Evolutionary conservation across 2,113 vertebrate species (phyloP).

Genomic region (Lasiurus cinereus): DNA sequence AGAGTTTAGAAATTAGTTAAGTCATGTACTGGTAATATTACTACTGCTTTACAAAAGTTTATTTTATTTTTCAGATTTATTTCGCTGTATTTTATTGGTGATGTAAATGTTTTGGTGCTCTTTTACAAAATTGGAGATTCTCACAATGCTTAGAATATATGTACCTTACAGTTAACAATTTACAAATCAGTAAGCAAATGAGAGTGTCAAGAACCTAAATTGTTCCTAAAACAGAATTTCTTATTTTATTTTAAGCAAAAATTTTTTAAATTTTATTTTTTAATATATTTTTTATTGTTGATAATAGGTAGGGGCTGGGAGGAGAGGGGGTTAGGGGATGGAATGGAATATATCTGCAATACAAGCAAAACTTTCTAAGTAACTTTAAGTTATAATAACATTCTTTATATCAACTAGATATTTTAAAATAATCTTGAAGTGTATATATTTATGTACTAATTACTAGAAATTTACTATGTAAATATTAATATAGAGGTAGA

Average conservation of each 20-base stretch:
- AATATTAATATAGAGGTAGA: constrained; percentile 67
- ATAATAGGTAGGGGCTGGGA: too few relatives aligned
- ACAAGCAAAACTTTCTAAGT: constrained; percentile 19
- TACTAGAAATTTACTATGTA: constrained; percentile 51
- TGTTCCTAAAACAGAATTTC: constrained; percentile 33
- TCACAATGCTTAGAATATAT: constrained; percentile 36
- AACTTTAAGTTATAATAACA: constrained; percentile 55
- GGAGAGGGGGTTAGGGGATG: too few relatives aligned
- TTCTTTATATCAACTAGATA: neutral
- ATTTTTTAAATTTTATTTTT: too few relatives aligned
- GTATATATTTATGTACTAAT: neutral
- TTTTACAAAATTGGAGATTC: constrained; percentile 11
- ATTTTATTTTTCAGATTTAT: constrained; percentile 38
- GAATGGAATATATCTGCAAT: too few relatives aligned
- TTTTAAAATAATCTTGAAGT: constrained; percentile 52
- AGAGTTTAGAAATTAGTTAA: constrained; percentile 14
- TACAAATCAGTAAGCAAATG: neutral
- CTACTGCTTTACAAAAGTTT: neutral
- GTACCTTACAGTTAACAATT: neutral
- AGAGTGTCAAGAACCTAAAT: constrained; percentile 67
- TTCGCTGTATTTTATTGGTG: constrained; percentile 29
- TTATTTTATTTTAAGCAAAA: constrained; percentile 51
- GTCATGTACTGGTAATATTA: constrained; percentile 1
- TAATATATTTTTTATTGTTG: too few relatives aligned
- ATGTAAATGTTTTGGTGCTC: neutral